phyloP scores from a whole-genome alignment of 1,140 invertebrate genomes.

The Drosophila ercepeae region DNA sequence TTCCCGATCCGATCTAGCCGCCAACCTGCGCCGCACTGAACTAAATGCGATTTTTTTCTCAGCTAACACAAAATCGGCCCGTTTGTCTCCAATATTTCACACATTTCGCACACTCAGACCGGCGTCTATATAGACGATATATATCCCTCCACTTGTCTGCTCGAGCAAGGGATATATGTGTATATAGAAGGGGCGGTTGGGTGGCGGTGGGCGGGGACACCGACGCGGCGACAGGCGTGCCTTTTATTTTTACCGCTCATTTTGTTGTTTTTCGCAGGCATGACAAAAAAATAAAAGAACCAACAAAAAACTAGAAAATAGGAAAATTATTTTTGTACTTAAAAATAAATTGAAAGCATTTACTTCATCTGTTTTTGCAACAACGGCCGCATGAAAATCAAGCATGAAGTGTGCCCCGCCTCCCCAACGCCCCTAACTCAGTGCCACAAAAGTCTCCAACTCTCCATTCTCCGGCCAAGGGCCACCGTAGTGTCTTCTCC shows the following conservation, averaged over 20 bases:
- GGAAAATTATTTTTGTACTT: constrained; percentile 78
- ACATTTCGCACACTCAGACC: constrained; percentile 45
- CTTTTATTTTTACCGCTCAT: constrained; percentile 53
- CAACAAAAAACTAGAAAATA: constrained; percentile 27
- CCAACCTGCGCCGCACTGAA: constrained; percentile 80
- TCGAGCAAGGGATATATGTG: constrained; percentile 4
- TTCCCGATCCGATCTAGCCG: constrained; percentile 70
- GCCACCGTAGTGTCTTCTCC: constrained; percentile 12
- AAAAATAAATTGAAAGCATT: constrained; percentile 83
- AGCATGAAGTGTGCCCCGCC: constrained; percentile 65
- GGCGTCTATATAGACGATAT: constrained; percentile 48
- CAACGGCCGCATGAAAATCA: constrained; percentile 75
- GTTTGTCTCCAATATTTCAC: constrained; percentile 83
- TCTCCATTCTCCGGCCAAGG: constrained; percentile 14
- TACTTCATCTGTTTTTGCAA: constrained; percentile 75
- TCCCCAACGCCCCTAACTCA: constrained; percentile 1
- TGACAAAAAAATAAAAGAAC: constrained; percentile 17
- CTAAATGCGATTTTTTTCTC: constrained; percentile 59
- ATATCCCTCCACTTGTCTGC: constrained; percentile 27
- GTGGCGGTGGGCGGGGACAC: constrained; percentile 10
- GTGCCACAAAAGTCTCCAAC: constrained; percentile 24
- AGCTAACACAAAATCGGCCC: constrained; percentile 77
- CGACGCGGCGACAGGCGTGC: constrained; percentile 48
- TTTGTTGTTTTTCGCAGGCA: constrained; percentile 26
- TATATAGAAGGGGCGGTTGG: constrained; percentile 20